A percentile compares a stretch with the other conserved stretches of the same genome.
Evolutionary conservation across 2,888 invertebrate species (phyloP).

Genomic region (Papilio protenor): DNA sequence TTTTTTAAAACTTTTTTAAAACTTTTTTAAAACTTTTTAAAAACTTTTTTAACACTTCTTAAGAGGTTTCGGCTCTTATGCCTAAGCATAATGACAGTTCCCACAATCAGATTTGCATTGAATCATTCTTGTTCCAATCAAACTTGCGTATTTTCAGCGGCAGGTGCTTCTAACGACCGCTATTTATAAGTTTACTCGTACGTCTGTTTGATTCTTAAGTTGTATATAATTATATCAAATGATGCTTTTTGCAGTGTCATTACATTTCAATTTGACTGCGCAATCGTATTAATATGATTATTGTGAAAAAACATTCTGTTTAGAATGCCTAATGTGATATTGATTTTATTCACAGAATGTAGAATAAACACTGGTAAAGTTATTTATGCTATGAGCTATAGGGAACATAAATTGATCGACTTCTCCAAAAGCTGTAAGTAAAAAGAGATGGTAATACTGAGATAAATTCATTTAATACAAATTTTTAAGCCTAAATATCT

Average conservation of each 20-base stretch:
- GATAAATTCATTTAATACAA: not conserved
- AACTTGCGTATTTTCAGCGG: not conserved
- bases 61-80: not conserved
- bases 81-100: slow-evolving; percentile 9
- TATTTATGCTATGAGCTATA: not conserved
- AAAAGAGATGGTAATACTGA: not conserved
- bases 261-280: slow-evolving; percentile 7
- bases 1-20: too few species aligned
- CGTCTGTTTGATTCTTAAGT: slow-evolving; percentile 2
- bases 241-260: not conserved
- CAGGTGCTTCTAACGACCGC: slow-evolving; percentile 16
- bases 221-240: slow-evolving; percentile 16
- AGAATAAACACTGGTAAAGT: not conserved
- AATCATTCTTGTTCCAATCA: not conserved
- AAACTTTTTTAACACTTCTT: not conserved
- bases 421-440: not conserved
- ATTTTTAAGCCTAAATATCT: not conserved
- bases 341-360: not conserved
- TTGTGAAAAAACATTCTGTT: not conserved
- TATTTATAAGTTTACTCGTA: not conserved
- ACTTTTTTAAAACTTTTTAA: not conserved
- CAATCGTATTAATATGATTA: not conserved
- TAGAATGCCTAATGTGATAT: not conserved
- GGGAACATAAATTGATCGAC: not conserved
- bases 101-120: not conserved